These are phyloP conservation scores for Stichodactyla helianthus DNA, from an alignment of 64 coral and sea anemone species.

Conservation along the genomic window DNA sequence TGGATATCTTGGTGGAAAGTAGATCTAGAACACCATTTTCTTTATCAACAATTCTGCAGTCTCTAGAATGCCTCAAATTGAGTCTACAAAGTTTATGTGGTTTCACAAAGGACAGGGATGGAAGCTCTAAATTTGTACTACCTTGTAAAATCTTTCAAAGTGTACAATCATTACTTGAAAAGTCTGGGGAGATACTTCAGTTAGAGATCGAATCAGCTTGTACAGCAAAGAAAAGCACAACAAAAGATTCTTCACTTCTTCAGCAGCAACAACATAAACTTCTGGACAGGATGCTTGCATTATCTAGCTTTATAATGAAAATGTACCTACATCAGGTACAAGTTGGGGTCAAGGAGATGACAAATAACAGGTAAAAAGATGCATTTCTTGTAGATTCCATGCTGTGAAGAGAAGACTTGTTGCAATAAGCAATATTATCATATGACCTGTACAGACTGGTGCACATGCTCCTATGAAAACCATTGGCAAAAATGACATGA, in stretches of 20 bases:
- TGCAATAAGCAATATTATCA: too few relatives aligned
- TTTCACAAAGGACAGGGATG: not conserved
- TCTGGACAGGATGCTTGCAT: not conserved
- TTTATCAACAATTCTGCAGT: not conserved
- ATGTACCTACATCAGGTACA: not conserved
- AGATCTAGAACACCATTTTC: not conserved
- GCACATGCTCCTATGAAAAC: too few relatives aligned
- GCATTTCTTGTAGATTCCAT: not conserved
- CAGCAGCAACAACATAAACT: not conserved
- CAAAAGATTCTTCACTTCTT: not conserved
- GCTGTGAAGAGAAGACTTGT: too few relatives aligned
- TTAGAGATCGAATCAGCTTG: not conserved
- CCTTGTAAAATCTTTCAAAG: not conserved
- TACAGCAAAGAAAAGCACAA: not conserved
- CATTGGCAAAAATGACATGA: too few relatives aligned
- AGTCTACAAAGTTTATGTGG: not conserved
- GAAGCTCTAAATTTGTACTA: not conserved
- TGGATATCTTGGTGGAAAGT: constrained; percentile 3
- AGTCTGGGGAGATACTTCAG: not conserved
- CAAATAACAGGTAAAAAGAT: not conserved
- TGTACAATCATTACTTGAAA: not conserved
- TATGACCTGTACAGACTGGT: too few relatives aligned
- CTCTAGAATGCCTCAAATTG: constrained; percentile 4
- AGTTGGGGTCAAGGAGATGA: not conserved
- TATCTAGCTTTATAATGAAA: not conserved